Base-by-base conservation (phyloP, 2,888 invertebrate genomes). In the Drosophila cognata region DNA sequence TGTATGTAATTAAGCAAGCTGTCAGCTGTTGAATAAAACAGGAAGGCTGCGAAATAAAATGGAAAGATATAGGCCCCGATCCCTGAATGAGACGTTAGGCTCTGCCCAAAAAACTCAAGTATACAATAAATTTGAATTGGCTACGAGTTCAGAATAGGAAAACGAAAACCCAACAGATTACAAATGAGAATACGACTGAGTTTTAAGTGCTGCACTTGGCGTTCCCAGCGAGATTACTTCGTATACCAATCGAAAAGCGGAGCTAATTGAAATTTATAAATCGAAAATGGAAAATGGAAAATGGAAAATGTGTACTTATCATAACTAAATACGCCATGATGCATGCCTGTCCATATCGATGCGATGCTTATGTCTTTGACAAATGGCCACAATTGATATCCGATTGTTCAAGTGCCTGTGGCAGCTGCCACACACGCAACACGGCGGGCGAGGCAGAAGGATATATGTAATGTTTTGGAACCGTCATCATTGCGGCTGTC, bases 91-190 rank as follows among this genome's bases (percentile, higher is more conserved):
- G 70, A 67, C 61, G 36, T 79, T 52, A 70, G 69, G 10, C 57
- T 41, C 36, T 25, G 50, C 38, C 56, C 53, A 51, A 65, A 67
- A 79, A 69, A 80, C 29, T 89, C 88, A 85, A 85, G 85, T 89
- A 86, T 71, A 64, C 74, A 74, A 85, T 85, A 88, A 89, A 81
- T 85, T 75, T 68, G 13, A 55, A 46, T 46, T 53, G 38, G 68
- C 70, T 83, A 85, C 85, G 76, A 86, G 89, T 72, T 51, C 73
- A 38, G 85, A 88, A 85, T 85, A 66, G 73, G 68, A 81, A 90
- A 76, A 71, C 50, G 71, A 67, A 52, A 58, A 53, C 52, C 25
- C 60, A 52, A 57, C 52, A 66, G 83, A 88, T 84, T 79, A 89
- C 67, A 80, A 90, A 74, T 90, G 36, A 69, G 68, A 83, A 71